Evolutionary conservation across 2,113 vertebrate genomes (phyloP), one percentile per base, ranked within the genome.

Genomic region (Scartelaos histophorus): DNA sequence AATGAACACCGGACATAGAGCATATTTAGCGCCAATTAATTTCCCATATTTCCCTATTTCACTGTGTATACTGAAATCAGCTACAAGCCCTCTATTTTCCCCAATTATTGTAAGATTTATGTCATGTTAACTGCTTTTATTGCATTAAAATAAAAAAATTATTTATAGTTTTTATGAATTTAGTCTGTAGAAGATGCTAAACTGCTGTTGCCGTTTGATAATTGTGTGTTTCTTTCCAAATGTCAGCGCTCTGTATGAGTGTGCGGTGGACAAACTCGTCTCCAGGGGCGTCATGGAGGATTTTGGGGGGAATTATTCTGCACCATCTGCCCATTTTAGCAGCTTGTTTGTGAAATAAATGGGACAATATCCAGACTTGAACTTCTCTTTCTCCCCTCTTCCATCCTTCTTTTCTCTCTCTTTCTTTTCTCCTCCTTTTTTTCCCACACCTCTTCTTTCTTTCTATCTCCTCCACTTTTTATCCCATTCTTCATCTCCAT

Each of bases 311-410:
- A 49, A 57, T 73, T 3, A 57, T 70, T 69, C 73, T 3, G 22
- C 19, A 21, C 49, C 67, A 70, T 83, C 70, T 75, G 73, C 49
- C 74, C 62, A 19, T 69, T 76, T 82, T 53, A 21, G n/a, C 43
- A 43, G 62, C 57, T 71, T 10, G 3, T 54, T 68, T 78, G 45
- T 77, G 66, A 77, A 76, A 73, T 69, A 58, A 24, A 22, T 12
- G 35, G 58, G 73, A 73, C 53, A 10, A 35, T 67, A 47, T 56
- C 66, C 35, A 29, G 16, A 16, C 24, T 57, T 22, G 24, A 25
- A 57, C 56, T 68, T n/a, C 71, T 65, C 60, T 68, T 67, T 51
- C 51, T 29, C 34, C 25, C 56, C 66, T 24, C 71, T 79, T 65
- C 16, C 11, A 15, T 24, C 62, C 0, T 24, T 47, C 69, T 7